Evolutionary conservation across 1,140 invertebrate genomes (phyloP), one percentile per base, ranked within the genome.

Genomic region (Archivesica marissinica): DNA sequence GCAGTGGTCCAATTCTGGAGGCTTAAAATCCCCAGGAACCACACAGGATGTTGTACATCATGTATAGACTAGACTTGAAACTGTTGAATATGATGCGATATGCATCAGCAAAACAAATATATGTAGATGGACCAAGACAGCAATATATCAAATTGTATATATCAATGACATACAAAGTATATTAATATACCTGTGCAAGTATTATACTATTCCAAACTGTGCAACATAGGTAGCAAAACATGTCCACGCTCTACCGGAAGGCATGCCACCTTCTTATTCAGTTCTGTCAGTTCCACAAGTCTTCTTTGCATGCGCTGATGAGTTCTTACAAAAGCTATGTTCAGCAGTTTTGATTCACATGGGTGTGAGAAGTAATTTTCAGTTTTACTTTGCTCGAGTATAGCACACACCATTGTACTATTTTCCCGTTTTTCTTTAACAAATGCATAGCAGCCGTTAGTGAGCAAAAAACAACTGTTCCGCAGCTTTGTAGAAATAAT

Each of bases 201-300:
- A n/a, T n/a, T n/a, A n/a, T n/a, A n/a, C 20, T 79, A n/a, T 25
- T 86, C 85, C 20, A 86, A 33, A n/a, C 28, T 78, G 74, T 86
- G 85, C 30, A 86, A 64, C 72, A 81, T 76, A 2, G 85, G 70
- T 61, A 86, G 23, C 15, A 86, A 35, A 6, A 86, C 52, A 76
- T 81, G 30, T 9, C 85, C 85, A 41, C 44, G n/a, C 9, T 77
- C 47, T 25, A n/a, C 33, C 6, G 85, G 85, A 6, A 81, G 25
- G 35, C 68, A 76, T 39, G 81, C 78, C 25, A 76, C 4, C 66
- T 86, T 86, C 52, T 44, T 81, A 1, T 66, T 9, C 0, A 81
- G 25, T 30, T 86, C 70, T 6, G 13, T 13, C 15, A 38, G 9
- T 28, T 80, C 56, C 6, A 86, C 44, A 38, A 44, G n/a, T n/a